Conservation (phyloP, 1,140 invertebrate genomes). For the Macrobrachium rosenbergii region DNA sequence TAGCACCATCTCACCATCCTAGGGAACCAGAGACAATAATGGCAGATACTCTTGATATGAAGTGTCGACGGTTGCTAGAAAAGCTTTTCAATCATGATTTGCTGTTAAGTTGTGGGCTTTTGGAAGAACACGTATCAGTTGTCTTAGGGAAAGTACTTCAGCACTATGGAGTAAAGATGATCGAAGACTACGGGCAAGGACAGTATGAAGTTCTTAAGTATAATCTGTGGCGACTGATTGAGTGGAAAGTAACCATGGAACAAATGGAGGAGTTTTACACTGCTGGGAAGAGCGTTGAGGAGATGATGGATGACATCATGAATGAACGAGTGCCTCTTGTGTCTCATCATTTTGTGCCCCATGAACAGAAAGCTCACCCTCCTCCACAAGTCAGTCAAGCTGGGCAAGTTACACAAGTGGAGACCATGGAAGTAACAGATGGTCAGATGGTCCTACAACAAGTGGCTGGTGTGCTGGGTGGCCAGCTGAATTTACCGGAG, state of each 20-base stretch:
- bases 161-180: constrained; percentile 66
- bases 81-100: constrained; percentile 61
- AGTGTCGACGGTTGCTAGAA: constrained; percentile 60
- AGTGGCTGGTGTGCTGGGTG: constrained; percentile 54
- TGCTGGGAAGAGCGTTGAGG: constrained; percentile 65
- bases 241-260: constrained; percentile 66
- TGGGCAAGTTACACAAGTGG: constrained; percentile 29
- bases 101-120: constrained; percentile 57
- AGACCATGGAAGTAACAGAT: constrained; percentile 58
- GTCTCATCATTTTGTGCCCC: constrained; percentile 61
- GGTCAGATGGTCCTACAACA: constrained; percentile 59
- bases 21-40: constrained; percentile 56
- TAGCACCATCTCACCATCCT: neutral
- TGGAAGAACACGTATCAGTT: constrained; percentile 64
- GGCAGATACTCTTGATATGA: constrained; percentile 63
- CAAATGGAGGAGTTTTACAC: constrained; percentile 66
- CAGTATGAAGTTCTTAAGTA: constrained; percentile 66
- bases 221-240: constrained; percentile 65
- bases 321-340: constrained; percentile 63
- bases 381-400: neutral
- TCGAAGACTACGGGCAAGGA: constrained; percentile 66
- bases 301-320: constrained; percentile 67
- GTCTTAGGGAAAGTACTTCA: constrained; percentile 63
- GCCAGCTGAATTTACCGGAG: constrained; percentile 55
- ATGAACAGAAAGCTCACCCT: constrained; percentile 38